Evolutionary conservation across 1,140 invertebrate genomes (phyloP).

Genomic region (Psix sp.): DNA sequence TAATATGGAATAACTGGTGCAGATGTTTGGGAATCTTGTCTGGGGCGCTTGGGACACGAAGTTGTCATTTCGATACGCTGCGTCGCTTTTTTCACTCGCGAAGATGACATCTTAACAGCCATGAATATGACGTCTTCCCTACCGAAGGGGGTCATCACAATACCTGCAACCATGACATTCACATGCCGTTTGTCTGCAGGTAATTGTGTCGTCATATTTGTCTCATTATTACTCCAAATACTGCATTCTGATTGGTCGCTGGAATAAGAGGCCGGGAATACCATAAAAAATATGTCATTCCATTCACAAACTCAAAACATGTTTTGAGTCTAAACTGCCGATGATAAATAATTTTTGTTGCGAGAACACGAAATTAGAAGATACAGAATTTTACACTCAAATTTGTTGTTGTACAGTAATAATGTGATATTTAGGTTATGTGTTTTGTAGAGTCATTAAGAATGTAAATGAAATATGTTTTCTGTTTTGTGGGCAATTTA

Average conservation of each 20-base stretch:
- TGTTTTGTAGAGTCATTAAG: too few relatives aligned
- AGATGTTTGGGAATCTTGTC: slow-evolving; percentile 53
- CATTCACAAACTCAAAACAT: too few relatives aligned
- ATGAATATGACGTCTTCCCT: slow-evolving; percentile 65
- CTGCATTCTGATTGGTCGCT: slow-evolving; percentile 1
- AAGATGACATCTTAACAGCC: slow-evolving; percentile 68
- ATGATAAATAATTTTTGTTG: too few relatives aligned
- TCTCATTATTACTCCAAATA: not conserved
- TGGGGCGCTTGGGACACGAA: slow-evolving; percentile 29
- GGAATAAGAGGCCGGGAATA: too few relatives aligned
- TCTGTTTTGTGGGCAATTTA: too few relatives aligned
- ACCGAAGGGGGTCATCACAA: slow-evolving; percentile 56
- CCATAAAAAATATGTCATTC: too few relatives aligned
- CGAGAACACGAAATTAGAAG: too few relatives aligned
- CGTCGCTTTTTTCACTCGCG: slow-evolving; percentile 51
- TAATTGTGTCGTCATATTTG: slow-evolving; percentile 34
- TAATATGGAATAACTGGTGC: slow-evolving; percentile 66
- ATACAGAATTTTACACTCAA: too few relatives aligned
- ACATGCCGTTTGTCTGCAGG: slow-evolving; percentile 25
- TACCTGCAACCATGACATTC: slow-evolving; percentile 41
- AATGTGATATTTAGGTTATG: too few relatives aligned
- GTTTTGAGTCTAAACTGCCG: too few relatives aligned
- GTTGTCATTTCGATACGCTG: slow-evolving; percentile 59
- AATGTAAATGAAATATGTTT: too few relatives aligned
- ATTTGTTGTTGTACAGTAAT: too few relatives aligned